Conservation (phyloP, 2,113 vertebrate genomes). For the Scartelaos histophorus region DNA sequence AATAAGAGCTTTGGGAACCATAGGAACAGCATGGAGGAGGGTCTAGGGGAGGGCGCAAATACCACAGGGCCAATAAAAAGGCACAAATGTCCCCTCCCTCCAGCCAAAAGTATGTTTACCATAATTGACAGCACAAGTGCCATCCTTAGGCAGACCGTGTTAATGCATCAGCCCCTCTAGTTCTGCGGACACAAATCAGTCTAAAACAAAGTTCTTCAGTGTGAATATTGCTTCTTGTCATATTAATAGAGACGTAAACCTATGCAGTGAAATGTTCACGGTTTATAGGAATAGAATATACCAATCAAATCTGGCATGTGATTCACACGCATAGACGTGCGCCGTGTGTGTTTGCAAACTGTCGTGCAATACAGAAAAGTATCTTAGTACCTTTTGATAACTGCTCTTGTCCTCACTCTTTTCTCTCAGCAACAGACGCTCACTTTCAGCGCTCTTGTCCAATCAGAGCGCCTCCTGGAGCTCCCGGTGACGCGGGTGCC, state of each 20-base stretch:
- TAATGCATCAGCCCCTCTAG: conserved; percentile 44
- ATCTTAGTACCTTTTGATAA: conserved; percentile 25
- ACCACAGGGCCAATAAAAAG: conserved; percentile 68
- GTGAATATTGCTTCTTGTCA: neutral
- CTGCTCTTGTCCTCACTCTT: conserved; percentile 49
- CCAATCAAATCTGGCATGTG: too few relatives aligned
- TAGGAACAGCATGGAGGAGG: conserved; percentile 81
- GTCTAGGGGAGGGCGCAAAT: conserved; percentile 35
- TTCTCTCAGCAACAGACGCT: conserved; percentile 87
- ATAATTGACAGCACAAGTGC: conserved; percentile 67
- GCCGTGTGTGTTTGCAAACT: neutral
- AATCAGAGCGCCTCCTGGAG: conserved; percentile 61
- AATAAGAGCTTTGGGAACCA: conserved; percentile 74
- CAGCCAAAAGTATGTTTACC: conserved; percentile 81
- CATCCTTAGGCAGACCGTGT: conserved; percentile 53
- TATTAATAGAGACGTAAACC: neutral
- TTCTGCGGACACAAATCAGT: conserved; percentile 6
- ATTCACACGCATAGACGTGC: neutral
- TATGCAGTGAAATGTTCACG: neutral
- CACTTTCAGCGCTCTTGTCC: conserved; percentile 63
- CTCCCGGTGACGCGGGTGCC: conserved; percentile 61
- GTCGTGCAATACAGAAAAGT: conserved; percentile 26
- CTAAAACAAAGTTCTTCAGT: conserved; percentile 25
- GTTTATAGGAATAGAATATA: neutral
- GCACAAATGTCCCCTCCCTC: conserved; percentile 62